These are phyloP conservation scores for Euzophera pinguis DNA, from an alignment of 2,888 invertebrate genomes.

Conservation along the genomic window DNA sequence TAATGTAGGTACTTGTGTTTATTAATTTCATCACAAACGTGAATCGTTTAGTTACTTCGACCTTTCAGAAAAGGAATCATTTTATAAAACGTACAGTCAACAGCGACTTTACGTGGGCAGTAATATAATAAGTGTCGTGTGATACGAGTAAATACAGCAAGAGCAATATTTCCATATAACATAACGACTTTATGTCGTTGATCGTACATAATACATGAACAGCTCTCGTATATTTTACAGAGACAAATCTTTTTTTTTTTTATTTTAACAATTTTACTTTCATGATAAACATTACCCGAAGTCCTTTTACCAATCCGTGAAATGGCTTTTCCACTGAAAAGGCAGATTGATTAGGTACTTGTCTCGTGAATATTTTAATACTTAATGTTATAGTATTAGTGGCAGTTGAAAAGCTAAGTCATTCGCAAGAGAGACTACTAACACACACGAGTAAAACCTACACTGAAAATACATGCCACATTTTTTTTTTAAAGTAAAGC, in stretches of 20 bases:
- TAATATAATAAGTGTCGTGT: not conserved
- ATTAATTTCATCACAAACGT: not conserved
- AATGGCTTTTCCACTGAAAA: not conserved
- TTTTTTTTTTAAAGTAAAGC: not conserved
- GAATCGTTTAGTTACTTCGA: not conserved
- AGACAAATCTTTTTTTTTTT: too few species aligned
- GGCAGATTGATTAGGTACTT: not conserved
- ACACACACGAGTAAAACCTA: not conserved
- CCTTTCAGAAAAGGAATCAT: slow-evolving; percentile 2
- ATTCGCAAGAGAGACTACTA: not conserved
- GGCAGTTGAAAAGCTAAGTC: slow-evolving; percentile 18
- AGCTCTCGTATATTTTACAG: too few species aligned
- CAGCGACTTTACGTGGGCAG: not conserved
- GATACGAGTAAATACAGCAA: too few species aligned
- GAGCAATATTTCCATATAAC: too few species aligned
- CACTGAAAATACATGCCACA: not conserved
- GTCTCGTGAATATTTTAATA: not conserved
- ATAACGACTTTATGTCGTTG: too few species aligned
- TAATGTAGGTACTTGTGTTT: not conserved
- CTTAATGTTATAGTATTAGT: slow-evolving; percentile 14
- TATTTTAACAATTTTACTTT: too few species aligned
- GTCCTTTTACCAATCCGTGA: too few species aligned
- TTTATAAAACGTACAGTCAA: not conserved
- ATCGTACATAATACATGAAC: too few species aligned
- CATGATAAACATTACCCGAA: too few species aligned